Base-by-base conservation (phyloP, 2,113 vertebrate genomes). In the Petroica traversi region DNA sequence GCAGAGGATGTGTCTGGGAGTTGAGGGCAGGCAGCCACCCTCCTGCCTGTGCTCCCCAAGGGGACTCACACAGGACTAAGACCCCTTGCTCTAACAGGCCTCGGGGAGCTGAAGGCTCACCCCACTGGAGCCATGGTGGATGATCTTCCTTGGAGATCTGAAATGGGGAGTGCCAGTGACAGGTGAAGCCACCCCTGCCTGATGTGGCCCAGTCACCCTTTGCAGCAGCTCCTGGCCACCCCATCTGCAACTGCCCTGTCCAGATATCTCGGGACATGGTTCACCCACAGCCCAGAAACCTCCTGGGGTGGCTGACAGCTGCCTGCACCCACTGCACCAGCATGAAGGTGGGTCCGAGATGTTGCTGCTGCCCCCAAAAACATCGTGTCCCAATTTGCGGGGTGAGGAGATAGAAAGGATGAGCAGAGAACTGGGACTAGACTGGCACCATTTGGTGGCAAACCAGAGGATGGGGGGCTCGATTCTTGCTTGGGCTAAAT, bases 301-400 rank as follows among this genome's bases (percentile, higher is more conserved):
- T 57, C 33, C 6, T 2, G 20, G 9, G 33, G 14, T 23, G 41
- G 8, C 89, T 3, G 0, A 45, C 52, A 66, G 8, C 41, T 4
- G 0, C 2, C 75, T 14, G 20, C 67, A 36, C 40, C 61, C 41
- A 1, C 54, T 2, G 22, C 46, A 34, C 7, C 34, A 28, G 24
- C 3, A 0, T 0, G 1, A 43, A 72, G 43, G 14, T 33, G 26
- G n/a, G 5, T 8, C 51, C 31, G 79, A 85, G 36, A 5, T 5
- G 4, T 12, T 9, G 3, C 54, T 24, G 19, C 54, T 54, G 9
- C 8, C n/a, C 66, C 64, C 11, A 11, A 9, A 62, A 58, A 23
- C 24, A 7, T 28, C 85, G 6, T 2, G 0, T n/a, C 28, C 55
- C 5, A 1, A 2, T 19, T 17, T 16, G 1, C 0, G 7, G 72